Base-by-base conservation (phyloP, 1,140 invertebrate species). In the Maconellicoccus hirsutus region DNA sequence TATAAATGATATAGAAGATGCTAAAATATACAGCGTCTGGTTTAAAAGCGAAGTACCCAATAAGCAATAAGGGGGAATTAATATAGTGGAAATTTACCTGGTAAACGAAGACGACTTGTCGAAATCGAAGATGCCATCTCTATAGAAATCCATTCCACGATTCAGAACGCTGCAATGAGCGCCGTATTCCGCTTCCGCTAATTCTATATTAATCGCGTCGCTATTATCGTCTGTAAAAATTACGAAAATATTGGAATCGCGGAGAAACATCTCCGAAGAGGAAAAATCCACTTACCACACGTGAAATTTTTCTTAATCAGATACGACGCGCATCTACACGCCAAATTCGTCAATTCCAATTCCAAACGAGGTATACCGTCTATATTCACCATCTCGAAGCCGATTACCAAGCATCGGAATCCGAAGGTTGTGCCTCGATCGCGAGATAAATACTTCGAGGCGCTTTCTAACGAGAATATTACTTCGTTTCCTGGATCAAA, bases 361-460 rank as follows among this genome's bases (percentile, higher is more conserved):
- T 98, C 95, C 21, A 97, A 79, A 74, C 89, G 87, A 72, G 86
- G 85, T 16, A 96, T 80, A 59, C 86, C 84, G 75, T 85, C 85
- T 25, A 81, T 82, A 27, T 82, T 79, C 8, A 81, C 80, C 87
- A 92, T 94, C 77, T 97, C 93, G 80, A 95, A 96, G 29, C 94
- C 94, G 69, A 94, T 86, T 42, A 96, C 88, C 19, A 94, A 82
- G 79, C 93, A 96, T 74, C 92, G 91, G 81, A 96, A 98, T 6
- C 95, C 95, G 81, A 87, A 98, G 63, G 88, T 88, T 75, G 82
- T 83, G 3, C 87, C 85, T 76, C 89, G 88, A 70, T 95, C 94
- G 82, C 96, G 93, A 78, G 93, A 93, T 72, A 96, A 86, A 80
- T 97, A 98, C 80, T 97, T 90, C 0, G 94, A 93, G 0, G 95